Evolutionary conservation across 2,797 vertebrate genomes (phyloP).

Genomic region (Emydoidea blandingii): DNA sequence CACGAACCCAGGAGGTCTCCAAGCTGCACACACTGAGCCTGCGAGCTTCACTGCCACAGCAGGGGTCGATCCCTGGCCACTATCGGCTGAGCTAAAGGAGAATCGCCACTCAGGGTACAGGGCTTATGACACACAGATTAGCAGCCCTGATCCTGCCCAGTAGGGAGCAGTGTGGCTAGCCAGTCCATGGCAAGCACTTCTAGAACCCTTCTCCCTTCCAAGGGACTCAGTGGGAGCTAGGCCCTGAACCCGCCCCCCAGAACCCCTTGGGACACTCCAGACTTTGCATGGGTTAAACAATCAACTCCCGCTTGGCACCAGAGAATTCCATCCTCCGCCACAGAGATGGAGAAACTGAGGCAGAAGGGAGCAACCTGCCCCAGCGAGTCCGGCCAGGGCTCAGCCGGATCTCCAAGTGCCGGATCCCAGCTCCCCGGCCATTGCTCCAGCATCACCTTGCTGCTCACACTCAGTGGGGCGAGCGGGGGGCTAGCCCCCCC

Average conservation of each 20-base stretch:
- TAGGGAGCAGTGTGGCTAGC: background rate
- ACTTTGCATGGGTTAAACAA: background rate
- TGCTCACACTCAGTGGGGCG: background rate
- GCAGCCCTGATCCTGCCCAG: background rate
- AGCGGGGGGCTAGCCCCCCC: no score
- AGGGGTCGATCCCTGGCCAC: background rate
- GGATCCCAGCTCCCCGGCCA: background rate
- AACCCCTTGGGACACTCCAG: background rate
- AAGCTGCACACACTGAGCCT: background rate
- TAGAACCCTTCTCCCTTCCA: background rate
- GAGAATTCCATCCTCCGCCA: background rate
- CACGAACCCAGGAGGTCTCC: background rate
- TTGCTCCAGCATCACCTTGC: background rate
- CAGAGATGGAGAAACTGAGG: background rate
- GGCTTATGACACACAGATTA: background rate
- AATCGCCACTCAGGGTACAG: background rate
- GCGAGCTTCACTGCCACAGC: background rate
- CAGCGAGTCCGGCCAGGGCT: rapidly evolving
- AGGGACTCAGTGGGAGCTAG: background rate
- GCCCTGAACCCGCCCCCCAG: background rate
- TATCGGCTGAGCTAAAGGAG: background rate
- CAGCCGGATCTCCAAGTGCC: background rate
- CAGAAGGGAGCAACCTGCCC: rapidly evolving
- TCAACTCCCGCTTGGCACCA: background rate
- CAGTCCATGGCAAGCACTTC: background rate